These are phyloP conservation scores for Chaetophractus vellerosus DNA, from an alignment of 2,797 vertebrate genomes.

Conservation along the genomic window DNA sequence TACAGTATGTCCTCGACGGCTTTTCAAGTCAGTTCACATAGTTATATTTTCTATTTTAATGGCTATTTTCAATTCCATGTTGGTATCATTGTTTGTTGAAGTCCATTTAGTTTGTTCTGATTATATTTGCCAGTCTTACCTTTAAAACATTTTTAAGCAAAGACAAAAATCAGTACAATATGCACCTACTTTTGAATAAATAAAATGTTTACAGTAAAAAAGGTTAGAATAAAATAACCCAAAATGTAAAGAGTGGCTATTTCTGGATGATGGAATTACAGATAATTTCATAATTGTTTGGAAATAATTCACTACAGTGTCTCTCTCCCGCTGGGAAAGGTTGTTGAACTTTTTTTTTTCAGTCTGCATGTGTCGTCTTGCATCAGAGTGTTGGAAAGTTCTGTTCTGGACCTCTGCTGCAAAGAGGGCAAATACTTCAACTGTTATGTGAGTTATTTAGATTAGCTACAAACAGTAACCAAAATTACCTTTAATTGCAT, in stretches of 20 bases:
- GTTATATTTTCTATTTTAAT: slow-evolving; percentile 42
- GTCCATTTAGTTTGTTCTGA: slow-evolving; percentile 16
- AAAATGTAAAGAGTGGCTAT: not conserved
- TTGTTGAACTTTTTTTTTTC: not conserved
- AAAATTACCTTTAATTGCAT: not conserved
- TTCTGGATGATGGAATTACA: not conserved
- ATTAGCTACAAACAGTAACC: not conserved
- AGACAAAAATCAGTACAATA: not conserved
- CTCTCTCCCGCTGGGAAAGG: not conserved
- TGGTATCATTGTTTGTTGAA: not conserved
- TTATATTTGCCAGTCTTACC: slow-evolving; percentile 27
- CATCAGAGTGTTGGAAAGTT: not conserved
- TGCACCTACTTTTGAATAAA: slow-evolving; percentile 23
- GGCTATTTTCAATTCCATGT: not conserved
- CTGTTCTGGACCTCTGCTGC: not conserved
- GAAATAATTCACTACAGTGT: slow-evolving; percentile 31
- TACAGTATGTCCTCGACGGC: not conserved
- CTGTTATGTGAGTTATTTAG: not conserved
- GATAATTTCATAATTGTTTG: not conserved
- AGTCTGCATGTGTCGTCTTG: not conserved
- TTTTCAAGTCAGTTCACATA: slow-evolving; percentile 30
- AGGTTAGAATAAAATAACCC: slow-evolving; percentile 3
- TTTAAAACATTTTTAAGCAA: slow-evolving; percentile 62
- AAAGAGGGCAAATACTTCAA: not conserved
- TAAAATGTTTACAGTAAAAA: not conserved